Evolutionary conservation across 2,888 invertebrate genomes (phyloP), one percentile per base, ranked within the genome.

Genomic region (Ryuthela nishihirai): DNA sequence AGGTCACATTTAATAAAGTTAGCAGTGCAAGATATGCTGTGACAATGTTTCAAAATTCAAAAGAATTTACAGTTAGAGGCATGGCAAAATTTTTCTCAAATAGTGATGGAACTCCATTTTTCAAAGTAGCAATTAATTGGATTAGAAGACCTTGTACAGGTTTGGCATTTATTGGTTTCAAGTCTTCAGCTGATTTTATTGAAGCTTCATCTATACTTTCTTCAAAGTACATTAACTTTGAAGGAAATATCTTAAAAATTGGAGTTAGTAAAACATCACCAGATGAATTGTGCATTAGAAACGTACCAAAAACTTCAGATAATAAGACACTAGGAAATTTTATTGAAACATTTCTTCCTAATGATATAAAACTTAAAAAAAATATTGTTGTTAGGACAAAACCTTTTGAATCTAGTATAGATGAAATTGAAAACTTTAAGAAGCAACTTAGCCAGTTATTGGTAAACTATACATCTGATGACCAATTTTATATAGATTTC

Each of bases 141-240:
- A 12, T 44, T 7, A 40, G 62, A 15, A 39, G 62, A 42, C 29
- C 29, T 21, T 58, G 58, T 23, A 46, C 45, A n/a, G 62, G 62
- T 0, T 15, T 18, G 10, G 56, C 48, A 5, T 62, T 43, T 46
- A n/a, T 54, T 10, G 50, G 41, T 25, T 21, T 50, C 35, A 36
- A 53, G 5, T 26, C 52, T 4, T 2, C n/a, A 20, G 12, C 18
- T 6, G 9, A 9, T 23, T 20, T 35, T 18, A 17, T 15, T 24
- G n/a, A 12, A 24, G 23, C 20, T 17, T 17, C 15, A n/a, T n/a
- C 2, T 3, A 41, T 2, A 3, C 21, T 50, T 9, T 4, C 4
- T 12, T 23, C 17, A 3, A 9, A 15, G 32, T 2, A 1, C 17
- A 3, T 41, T 29, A 23, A 2, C 7, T 49, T 42, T 39, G 10